These are phyloP conservation scores for Porphyrio hochstetteri DNA, from an alignment of 2,113 vertebrate genomes.

Conservation along the genomic window DNA sequence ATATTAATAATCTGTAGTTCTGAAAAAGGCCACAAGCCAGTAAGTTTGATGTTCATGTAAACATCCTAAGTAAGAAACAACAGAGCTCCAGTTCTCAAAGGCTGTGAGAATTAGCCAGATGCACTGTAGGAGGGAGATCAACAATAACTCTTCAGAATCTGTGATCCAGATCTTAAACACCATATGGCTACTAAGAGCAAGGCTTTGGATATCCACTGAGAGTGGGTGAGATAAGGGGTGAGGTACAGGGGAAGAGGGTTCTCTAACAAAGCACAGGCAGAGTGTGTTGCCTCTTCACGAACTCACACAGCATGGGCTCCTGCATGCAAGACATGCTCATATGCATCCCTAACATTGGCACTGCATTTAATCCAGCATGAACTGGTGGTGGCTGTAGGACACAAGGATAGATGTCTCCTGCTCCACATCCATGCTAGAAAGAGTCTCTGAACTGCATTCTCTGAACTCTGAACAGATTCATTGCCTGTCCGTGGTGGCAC, in stretches of 20 bases:
- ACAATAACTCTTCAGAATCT: background rate
- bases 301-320: background rate
- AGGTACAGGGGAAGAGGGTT: background rate
- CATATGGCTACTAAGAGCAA: background rate
- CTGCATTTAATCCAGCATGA: background rate
- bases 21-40: background rate
- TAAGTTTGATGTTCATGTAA: background rate
- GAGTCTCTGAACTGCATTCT: fast-evolving
- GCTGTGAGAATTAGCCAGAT: background rate
- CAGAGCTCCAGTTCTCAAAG: background rate
- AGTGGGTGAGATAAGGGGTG: background rate
- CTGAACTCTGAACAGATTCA: background rate
- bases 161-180: background rate
- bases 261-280: background rate
- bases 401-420: background rate
- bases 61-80: background rate
- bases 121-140: background rate
- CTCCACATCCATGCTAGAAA: background rate
- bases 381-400: background rate
- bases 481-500: background rate
- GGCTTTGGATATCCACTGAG: background rate
- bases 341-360: background rate
- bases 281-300: background rate
- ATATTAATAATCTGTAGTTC: background rate
- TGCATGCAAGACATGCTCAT: background rate